Evolutionary conservation across 2,888 invertebrate genomes (phyloP).

Genomic region (Subacronicta megacephala): DNA sequence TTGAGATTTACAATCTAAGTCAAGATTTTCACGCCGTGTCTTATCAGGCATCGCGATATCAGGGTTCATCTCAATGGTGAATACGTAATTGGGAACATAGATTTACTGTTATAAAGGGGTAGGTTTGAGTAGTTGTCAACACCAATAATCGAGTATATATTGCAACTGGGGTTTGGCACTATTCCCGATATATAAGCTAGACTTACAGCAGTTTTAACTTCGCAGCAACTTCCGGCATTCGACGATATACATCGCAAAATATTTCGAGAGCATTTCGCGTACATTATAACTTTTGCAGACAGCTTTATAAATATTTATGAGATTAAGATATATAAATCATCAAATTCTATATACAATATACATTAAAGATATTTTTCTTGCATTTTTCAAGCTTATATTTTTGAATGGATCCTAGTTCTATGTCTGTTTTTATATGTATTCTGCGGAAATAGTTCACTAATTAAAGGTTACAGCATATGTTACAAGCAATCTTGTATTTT

Average conservation of each 20-base stretch:
- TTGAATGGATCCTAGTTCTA: no score
- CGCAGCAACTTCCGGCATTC: conserved; percentile 32
- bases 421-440: no score
- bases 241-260: conserved; percentile 26
- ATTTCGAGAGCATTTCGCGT: conserved; percentile 22
- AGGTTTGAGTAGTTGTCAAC: conserved; percentile 11
- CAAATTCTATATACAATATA: not conserved
- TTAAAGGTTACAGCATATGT: no score
- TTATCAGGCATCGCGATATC: no score
- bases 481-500: no score
- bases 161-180: conserved; percentile 24
- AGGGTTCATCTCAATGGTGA: no score
- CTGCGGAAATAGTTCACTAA: no score
- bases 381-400: no score
- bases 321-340: not conserved
- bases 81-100: no score
- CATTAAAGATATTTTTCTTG: not conserved
- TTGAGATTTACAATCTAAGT: not conserved
- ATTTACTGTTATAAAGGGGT: no score
- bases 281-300: conserved; percentile 4
- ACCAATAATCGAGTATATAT: conserved; percentile 18
- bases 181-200: conserved; percentile 33
- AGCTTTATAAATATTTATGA: not conserved
- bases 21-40: no score
- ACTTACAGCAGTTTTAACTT: conserved; percentile 40